Evolutionary conservation across 2,888 invertebrate genomes (phyloP).

Genomic region (Nematopogon swammerdamellus): DNA sequence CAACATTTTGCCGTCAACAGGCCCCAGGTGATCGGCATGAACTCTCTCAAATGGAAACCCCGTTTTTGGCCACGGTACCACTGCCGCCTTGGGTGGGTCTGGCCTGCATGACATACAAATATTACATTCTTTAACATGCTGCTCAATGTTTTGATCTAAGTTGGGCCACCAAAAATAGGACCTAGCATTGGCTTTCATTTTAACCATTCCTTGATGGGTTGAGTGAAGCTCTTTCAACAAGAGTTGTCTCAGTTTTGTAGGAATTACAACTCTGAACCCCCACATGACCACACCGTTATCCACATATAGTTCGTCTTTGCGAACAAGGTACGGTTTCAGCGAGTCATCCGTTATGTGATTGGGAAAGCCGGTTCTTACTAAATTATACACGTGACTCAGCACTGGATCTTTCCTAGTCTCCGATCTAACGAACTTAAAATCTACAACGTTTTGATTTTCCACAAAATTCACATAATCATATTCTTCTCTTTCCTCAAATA

Average conservation of each 20-base stretch:
- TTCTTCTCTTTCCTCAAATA: background rate
- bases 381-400: constrained; percentile 6
- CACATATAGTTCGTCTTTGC: constrained; percentile 7
- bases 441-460: constrained; percentile 6
- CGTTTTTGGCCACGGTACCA: background rate
- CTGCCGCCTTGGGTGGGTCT: background rate
- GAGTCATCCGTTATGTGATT: background rate
- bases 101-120: background rate
- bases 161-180: constrained; percentile 8
- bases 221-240: too few relatives aligned
- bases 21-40: constrained; percentile 6
- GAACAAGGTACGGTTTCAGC: constrained; percentile 6
- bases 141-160: constrained; percentile 5
- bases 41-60: background rate
- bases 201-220: constrained; percentile 5
- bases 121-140: constrained; percentile 3
- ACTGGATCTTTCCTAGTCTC: constrained; percentile 8
- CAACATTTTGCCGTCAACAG: background rate
- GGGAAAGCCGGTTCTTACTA: constrained; percentile 4
- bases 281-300: constrained; percentile 8
- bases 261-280: constrained; percentile 5
- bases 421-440: constrained; percentile 5
- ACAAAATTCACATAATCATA: constrained; percentile 9
- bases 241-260: background rate
- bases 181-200: constrained; percentile 6